Evolutionary conservation across 2,113 vertebrate species (phyloP).

Genomic region (Cygnus buccinator): DNA sequence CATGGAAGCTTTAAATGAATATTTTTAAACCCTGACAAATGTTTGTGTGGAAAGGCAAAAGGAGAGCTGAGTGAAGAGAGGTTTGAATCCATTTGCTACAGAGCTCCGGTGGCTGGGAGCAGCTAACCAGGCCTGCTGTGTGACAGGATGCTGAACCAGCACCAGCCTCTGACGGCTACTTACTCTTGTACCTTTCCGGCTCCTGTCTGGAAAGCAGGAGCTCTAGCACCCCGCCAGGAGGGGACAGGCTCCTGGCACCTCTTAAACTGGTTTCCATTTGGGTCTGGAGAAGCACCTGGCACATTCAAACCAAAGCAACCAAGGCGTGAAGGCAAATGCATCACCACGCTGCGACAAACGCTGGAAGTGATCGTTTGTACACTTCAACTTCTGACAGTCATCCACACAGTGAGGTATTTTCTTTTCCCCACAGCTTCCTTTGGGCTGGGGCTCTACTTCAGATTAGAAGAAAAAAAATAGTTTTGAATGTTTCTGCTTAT

Average conservation of each 20-base stretch:
- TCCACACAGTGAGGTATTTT: background rate
- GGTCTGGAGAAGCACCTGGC: background rate
- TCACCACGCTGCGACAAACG: background rate
- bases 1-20: background rate
- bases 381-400: background rate
- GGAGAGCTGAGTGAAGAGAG: background rate
- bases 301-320: background rate
- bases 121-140: background rate
- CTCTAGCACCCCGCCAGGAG: background rate
- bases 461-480: background rate
- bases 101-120: background rate
- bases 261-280: background rate
- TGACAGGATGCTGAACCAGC: background rate
- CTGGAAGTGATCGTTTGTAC: background rate
- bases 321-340: background rate
- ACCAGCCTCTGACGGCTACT: background rate
- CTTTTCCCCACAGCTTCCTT: background rate
- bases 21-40: background rate
- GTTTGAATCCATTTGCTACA: background rate
- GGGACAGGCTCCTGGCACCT: background rate
- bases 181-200: background rate
- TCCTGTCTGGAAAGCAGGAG: background rate
- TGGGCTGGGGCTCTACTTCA: background rate
- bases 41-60: background rate
- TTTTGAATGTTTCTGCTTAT: background rate